Evolutionary conservation across 2,888 invertebrate species (phyloP).

Genomic region (Tipula helvola): DNA sequence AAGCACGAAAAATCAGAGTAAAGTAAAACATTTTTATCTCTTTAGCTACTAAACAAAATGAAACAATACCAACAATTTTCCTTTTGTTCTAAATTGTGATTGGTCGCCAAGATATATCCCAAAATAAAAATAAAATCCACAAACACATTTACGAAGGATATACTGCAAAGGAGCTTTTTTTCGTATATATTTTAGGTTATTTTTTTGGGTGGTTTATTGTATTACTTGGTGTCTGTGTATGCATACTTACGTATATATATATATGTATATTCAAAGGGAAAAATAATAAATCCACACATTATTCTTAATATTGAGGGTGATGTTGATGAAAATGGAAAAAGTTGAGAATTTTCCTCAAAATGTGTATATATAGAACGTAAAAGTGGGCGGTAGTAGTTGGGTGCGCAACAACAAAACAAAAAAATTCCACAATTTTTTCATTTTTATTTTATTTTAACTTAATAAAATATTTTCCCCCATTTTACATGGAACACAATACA

Average conservation of each 20-base stretch:
- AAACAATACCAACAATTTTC: not conserved
- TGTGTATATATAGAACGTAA: not conserved
- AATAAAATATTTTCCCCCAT: constrained; percentile 4
- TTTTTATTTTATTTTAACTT: not conserved
- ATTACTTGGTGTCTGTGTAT: not conserved
- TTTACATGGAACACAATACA: not conserved
- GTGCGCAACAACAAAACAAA: not conserved
- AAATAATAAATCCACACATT: not conserved
- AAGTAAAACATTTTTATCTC: not conserved
- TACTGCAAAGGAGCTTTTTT: not conserved
- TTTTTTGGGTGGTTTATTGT: not conserved
- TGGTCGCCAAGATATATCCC: constrained; percentile 14
- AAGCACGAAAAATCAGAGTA: not conserved
- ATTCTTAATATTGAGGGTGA: not conserved
- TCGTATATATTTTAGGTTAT: not conserved
- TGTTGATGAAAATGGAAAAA: not conserved
- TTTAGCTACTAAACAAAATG: not conserved
- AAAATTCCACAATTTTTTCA: not conserved
- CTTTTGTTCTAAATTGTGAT: constrained; percentile 16
- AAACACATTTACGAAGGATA: not conserved
- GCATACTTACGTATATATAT: not conserved
- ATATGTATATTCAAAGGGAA: not conserved
- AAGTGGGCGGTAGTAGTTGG: constrained; percentile 4
- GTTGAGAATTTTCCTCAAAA: not conserved
- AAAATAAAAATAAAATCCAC: not conserved